Evolutionary conservation across 2,888 invertebrate genomes (phyloP), one percentile per base, ranked within the genome.

Genomic region (Coecobrya sp.): DNA sequence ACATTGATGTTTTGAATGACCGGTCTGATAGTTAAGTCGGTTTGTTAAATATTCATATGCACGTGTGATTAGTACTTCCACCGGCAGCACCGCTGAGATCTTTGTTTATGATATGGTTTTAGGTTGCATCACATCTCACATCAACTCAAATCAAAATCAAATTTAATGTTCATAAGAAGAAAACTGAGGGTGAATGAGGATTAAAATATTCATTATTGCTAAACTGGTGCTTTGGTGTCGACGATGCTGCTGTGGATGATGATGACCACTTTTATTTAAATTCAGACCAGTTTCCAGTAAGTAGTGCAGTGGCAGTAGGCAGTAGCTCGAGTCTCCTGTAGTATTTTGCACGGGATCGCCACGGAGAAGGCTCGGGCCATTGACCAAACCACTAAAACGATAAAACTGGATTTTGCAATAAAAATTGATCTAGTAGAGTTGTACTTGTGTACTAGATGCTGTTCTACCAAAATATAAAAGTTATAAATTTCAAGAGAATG

Each of bases 361-460:
- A 87, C 59, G 87, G 42, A 30, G 68, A 70, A 45, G 87, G 91
- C 92, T 89, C 92, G 89, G 92, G 92, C 92, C 92, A 89, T 92
- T 92, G 92, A 92, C 92, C 92, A 92, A 92, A 92, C 42, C 25
- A 59, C 30, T 36, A 65, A 62, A 68, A 88, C 65, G 68, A 79
- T 87, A 68, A 92, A 92, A 92, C 92, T 86, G 92, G 89, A 89
- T 92, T 91, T 89, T 81, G 86, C 81, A 89, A 89, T 89, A 92
- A 89, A 92, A 92, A 92, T 92, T 89, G 92, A 92, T 89, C 92
- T 70, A 89, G 49, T 52, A 49, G n/a, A n/a, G 76, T 5, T 8
- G 76, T 25, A 49, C 19, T 3, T 45, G 73, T n/a, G 42, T 36
- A 79, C 30, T 55, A 49, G 42, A 13, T 76, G 19, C 0, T 70